Percentiles rank a stretch among this genome's conserved stretches.
Evolutionary conservation across 35 echinoderm and acorn worm species (phyloP).

Genomic region (Apostichopus japonicus): DNA sequence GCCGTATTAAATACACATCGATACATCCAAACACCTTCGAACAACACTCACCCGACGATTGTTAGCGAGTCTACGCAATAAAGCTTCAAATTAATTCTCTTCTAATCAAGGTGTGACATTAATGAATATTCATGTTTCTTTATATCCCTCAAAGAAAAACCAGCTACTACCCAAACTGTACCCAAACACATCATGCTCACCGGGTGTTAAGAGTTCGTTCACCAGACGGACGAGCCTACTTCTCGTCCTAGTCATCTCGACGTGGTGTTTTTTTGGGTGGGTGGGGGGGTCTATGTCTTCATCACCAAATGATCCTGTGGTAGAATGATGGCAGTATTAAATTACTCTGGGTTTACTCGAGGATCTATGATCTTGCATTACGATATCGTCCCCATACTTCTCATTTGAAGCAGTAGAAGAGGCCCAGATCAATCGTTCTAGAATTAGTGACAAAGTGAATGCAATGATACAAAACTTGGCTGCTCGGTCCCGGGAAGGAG

Average conservation of each 20-base stretch:
- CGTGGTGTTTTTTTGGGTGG: not conserved
- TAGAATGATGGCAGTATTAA: not conserved
- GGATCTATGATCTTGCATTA: too few relatives aligned
- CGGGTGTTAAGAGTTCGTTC: not conserved
- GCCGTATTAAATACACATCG: too few relatives aligned
- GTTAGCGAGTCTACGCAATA: too few relatives aligned
- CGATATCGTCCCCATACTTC: too few relatives aligned
- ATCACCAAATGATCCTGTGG: not conserved
- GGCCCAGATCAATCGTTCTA: too few relatives aligned
- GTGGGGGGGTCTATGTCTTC: not conserved
- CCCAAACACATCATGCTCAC: not conserved
- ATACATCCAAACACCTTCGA: too few relatives aligned
- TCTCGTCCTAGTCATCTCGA: not conserved
- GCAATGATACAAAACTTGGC: too few relatives aligned
- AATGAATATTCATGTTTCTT: not conserved
- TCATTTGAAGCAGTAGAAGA: too few relatives aligned
- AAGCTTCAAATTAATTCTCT: not conserved
- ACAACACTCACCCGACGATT: too few relatives aligned
- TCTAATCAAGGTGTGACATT: not conserved
- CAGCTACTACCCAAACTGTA: not conserved
- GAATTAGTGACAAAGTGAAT: too few relatives aligned
- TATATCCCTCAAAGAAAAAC: not conserved
- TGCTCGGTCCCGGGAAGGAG: too few relatives aligned
- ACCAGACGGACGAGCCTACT: not conserved
- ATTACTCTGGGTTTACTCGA: not conserved